phyloP scores from a whole-genome alignment of 2,797 vertebrate species.

The Buphagus erythrorhynchus region DNA sequence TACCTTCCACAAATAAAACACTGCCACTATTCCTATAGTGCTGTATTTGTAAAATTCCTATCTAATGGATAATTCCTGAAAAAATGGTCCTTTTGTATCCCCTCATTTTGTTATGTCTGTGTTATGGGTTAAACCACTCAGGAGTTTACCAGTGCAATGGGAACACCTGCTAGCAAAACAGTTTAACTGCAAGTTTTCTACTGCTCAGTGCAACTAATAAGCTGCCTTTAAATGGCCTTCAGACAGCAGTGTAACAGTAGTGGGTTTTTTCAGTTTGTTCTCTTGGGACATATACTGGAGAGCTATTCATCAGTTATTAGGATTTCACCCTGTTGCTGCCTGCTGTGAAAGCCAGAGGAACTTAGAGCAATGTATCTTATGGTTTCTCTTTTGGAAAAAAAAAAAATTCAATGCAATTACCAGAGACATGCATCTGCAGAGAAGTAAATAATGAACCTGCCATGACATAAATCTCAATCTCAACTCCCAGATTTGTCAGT shows the following conservation, averaged over 20 bases:
- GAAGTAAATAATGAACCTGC: constrained; percentile 16
- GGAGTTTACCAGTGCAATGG: constrained; percentile 9
- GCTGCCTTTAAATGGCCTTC: constrained; percentile 58
- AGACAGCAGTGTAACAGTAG: constrained; percentile 22
- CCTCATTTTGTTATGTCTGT: neutral
- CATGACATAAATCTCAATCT: constrained; percentile 28
- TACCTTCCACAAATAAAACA: neutral
- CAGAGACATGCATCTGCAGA: neutral
- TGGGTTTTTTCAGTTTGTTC: neutral
- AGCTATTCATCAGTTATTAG: constrained; percentile 62
- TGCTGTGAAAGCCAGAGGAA: neutral
- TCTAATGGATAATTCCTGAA: neutral
- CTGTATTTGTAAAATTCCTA: neutral
- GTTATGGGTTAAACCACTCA: constrained; percentile 27
- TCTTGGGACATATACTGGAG: constrained; percentile 41
- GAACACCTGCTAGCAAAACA: constrained; percentile 65
- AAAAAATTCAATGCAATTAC: neutral
- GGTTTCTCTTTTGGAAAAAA: neutral
- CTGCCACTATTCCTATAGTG: neutral
- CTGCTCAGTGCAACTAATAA: constrained; percentile 67
- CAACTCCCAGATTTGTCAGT: neutral
- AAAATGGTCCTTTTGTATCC: neutral
- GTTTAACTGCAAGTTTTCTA: constrained; percentile 55
- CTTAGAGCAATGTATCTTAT: neutral
- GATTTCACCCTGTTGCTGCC: constrained; percentile 29